phyloP scores from a whole-genome alignment of 2,797 vertebrate species.

The Nyctalus aviator region DNA sequence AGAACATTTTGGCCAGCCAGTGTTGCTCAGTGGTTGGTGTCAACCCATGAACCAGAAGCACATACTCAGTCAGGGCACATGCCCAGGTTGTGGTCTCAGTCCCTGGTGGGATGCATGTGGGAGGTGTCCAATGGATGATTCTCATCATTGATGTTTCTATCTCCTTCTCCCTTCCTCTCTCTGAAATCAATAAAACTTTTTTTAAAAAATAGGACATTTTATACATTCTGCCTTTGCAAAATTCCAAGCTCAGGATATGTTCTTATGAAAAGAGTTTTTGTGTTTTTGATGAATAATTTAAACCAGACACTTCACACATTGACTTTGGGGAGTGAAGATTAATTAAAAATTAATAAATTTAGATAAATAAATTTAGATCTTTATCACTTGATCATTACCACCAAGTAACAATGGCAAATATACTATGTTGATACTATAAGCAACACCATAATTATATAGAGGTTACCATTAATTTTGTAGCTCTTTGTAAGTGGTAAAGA shows the following conservation, averaged over 20 bases:
- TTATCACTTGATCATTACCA: background rate
- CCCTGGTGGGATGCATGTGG: too few relatives aligned
- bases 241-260: background rate
- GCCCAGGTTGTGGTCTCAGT: too few relatives aligned
- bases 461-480: background rate
- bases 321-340: background rate
- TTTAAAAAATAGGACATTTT: background rate
- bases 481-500: background rate
- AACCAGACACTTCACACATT: background rate
- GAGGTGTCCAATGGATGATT: too few relatives aligned
- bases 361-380: background rate
- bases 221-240: background rate
- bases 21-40: background rate
- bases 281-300: background rate
- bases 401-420: background rate
- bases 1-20: background rate
- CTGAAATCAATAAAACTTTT: too few relatives aligned
- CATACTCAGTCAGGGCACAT: too few relatives aligned
- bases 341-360: background rate
- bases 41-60: too few relatives aligned
- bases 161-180: too few relatives aligned
- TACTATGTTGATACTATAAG: background rate
- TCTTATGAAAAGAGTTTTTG: background rate
- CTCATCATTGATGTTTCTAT: too few relatives aligned
- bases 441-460: background rate